Evolutionary conservation across 2,113 vertebrate species (phyloP).

Genomic region (Callopanchax toddi): DNA sequence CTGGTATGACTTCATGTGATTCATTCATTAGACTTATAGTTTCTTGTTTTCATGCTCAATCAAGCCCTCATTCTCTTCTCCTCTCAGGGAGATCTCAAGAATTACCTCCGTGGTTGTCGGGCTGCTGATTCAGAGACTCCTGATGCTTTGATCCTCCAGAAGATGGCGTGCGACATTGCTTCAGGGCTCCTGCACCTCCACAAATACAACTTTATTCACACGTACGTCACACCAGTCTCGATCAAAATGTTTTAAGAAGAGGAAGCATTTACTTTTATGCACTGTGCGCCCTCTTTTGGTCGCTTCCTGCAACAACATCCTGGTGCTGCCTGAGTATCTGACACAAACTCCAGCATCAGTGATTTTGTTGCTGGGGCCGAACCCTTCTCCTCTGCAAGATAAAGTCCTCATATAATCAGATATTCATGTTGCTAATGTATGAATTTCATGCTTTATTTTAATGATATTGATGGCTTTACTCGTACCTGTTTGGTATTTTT

Average conservation of each 20-base stretch:
- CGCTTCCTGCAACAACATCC: conserved; percentile 94
- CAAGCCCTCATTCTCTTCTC: neutral
- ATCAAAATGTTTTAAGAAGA: neutral
- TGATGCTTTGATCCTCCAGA: conserved; percentile 90
- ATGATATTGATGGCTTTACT: neutral
- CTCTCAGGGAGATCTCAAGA: conserved; percentile 93
- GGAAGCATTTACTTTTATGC: conserved; percentile 14
- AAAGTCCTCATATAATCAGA: neutral
- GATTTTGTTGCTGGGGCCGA: conserved; percentile 99
- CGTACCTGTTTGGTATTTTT: neutral
- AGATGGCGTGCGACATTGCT: conserved; percentile 94
- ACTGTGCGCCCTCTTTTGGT: conserved; percentile 60
- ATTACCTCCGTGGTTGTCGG: conserved; percentile 90
- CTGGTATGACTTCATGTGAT: conserved; percentile 83
- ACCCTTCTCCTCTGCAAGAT: conserved; percentile 26
- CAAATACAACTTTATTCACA: conserved; percentile 93
- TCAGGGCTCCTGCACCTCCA: conserved; percentile 93
- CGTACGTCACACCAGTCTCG: conserved; percentile 71
- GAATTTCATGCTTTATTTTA: neutral
- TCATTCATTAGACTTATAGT: neutral
- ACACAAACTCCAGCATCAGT: conserved; percentile 99
- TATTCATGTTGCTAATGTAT: neutral
- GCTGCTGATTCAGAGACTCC: conserved; percentile 85
- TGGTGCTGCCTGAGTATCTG: conserved; percentile 97
- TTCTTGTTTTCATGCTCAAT: neutral